These are phyloP conservation scores for Neodiprion lecontei DNA, from an alignment of 1,140 invertebrate species.

Conservation along the genomic window DNA sequence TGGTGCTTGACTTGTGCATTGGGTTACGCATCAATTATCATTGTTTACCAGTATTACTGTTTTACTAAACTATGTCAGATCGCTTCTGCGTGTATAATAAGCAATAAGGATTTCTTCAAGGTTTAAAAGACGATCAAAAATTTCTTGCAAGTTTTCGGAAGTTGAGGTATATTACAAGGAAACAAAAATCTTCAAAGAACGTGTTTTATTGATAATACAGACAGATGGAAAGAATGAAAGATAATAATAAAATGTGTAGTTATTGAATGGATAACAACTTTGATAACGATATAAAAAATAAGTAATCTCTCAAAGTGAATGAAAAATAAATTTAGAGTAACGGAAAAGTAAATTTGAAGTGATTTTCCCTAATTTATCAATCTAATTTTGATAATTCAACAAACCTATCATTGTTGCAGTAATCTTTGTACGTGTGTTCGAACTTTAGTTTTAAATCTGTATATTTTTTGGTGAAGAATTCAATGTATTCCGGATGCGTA, in stretches of 20 bases:
- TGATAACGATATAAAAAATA: not conserved
- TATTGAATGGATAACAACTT: not conserved
- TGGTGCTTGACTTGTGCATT: too few relatives aligned
- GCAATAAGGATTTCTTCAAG: too few relatives aligned
- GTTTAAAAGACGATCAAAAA: too few relatives aligned
- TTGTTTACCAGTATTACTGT: not conserved
- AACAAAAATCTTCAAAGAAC: too few relatives aligned
- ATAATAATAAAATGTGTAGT: not conserved
- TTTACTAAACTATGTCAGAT: not conserved
- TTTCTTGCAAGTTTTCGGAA: too few relatives aligned
- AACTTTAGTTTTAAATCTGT: slow-evolving; percentile 54
- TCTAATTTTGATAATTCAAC: slow-evolving; percentile 62
- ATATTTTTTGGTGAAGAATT: slow-evolving; percentile 59
- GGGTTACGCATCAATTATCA: not conserved
- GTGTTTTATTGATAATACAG: too few relatives aligned
- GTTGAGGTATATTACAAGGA: too few relatives aligned
- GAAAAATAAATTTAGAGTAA: too few relatives aligned
- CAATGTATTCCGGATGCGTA: slow-evolving; percentile 62
- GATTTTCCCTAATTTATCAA: not conserved
- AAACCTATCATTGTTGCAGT: slow-evolving; percentile 66
- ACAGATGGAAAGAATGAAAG: too few relatives aligned
- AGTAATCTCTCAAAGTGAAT: too few relatives aligned
- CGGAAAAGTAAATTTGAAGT: too few relatives aligned
- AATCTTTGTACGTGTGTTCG: slow-evolving; percentile 63
- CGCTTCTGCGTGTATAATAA: too few relatives aligned